Base-by-base conservation (phyloP, 2,113 vertebrate genomes). In the Numida meleagris region DNA sequence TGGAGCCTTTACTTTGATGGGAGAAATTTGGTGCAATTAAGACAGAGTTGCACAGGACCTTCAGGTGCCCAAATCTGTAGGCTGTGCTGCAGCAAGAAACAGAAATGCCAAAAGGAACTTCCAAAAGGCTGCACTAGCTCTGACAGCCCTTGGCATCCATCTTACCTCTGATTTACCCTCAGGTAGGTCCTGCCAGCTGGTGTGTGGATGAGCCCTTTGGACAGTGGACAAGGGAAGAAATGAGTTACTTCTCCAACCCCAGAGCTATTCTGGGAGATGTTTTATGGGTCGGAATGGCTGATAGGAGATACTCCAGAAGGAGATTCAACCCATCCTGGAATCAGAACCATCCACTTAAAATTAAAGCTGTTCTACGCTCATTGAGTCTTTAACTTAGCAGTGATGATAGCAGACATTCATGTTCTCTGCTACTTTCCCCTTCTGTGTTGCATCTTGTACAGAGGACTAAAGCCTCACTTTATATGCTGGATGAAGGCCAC, bases 401-500 rank as follows among this genome's bases (percentile, higher is more conserved):
- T 83, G 73, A 15, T 31, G 43, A 29, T 45, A 71, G 19, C 43
- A 87, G 21, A 63, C 33, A 4, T 86, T 51, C 8, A 40, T 29
- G 10, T 51, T 68, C 36, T 40, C 66, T 65, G 18, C 40, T 86
- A 13, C 76, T 75, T 77, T 62, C 6, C 53, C 45, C 16, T 6
- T 53, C 38, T 51, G 65, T 71, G 68, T 46, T 34, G 6, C 3
- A 3, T 82, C 42, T 62, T 42, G 12, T 71, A 38, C 42, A 3
- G 27, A 77, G 72, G 33, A 40, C 59, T 40, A 36, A 79, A 85
- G 23, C 62, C n/a, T 62, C 55, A 6, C 91, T 88, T 87, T 23
- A 17, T 83, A 53, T 58, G 63, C 81, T 92, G 86, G 71, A 89
- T 43, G 67, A 88, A 88, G 57, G 57, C 24, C 68, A 55, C 31